Evolutionary conservation across 2,888 invertebrate species (phyloP).

Genomic region (Andrena bicolor): DNA sequence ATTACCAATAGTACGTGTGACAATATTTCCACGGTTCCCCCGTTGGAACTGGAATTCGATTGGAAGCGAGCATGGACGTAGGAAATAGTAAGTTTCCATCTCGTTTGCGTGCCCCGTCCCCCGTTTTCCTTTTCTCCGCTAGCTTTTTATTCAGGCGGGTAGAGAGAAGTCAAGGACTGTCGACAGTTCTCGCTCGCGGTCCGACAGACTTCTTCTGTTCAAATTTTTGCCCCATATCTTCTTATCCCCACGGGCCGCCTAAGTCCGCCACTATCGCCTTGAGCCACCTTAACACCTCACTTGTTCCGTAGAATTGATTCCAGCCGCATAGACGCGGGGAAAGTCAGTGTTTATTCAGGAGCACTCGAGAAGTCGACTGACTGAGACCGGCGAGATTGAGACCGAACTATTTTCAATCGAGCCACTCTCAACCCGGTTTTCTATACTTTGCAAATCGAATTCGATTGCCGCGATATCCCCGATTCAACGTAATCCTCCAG

Average conservation of each 20-base stretch:
- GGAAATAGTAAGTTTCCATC: conserved; percentile 48
- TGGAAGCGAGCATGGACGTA: neutral
- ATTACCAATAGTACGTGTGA: conserved; percentile 42
- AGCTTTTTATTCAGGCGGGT: conserved; percentile 49
- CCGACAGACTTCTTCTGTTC: conserved; percentile 28
- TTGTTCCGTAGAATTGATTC: conserved; percentile 75
- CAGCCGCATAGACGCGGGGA: conserved; percentile 65
- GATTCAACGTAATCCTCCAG: conserved; percentile 62
- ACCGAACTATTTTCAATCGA: conserved; percentile 79
- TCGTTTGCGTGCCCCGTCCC: conserved; percentile 30
- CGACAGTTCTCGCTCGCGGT: conserved; percentile 6
- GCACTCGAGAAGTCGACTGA: conserved; percentile 55
- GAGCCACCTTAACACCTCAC: conserved; percentile 75
- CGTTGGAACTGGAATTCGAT: conserved; percentile 30
- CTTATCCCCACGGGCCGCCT: conserved; percentile 3
- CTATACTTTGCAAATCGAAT: conserved; percentile 78
- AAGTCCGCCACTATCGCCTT: conserved; percentile 23
- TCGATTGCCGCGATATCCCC: conserved; percentile 68
- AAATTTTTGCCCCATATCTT: conserved; percentile 48
- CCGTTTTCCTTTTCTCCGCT: neutral
- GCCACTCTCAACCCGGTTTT: conserved; percentile 52
- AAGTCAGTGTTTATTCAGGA: conserved; percentile 81
- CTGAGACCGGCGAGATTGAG: conserved; percentile 77
- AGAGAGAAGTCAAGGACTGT: conserved; percentile 26
- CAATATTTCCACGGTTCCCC: conserved; percentile 45